phyloP scores from a whole-genome alignment of 1,140 invertebrate genomes.

The Lordiphosa stackelbergi region DNA sequence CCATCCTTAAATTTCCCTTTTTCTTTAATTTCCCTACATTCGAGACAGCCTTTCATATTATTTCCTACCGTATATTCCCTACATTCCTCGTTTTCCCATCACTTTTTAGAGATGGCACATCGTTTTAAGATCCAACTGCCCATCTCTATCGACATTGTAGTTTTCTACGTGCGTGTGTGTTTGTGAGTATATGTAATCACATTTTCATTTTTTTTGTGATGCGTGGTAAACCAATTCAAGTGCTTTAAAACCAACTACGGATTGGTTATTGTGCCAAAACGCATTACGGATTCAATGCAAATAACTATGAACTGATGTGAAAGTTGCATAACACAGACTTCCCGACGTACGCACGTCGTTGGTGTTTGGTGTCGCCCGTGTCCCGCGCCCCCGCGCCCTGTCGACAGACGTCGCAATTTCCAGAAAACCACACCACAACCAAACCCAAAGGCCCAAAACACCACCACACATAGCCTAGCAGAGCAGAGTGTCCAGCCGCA shows the following conservation, averaged over 20 bases:
- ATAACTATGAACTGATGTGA: slow-evolving; percentile 62
- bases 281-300: slow-evolving; percentile 29
- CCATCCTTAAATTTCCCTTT: too few relatives aligned
- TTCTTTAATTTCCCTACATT: too few relatives aligned
- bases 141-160: background rate
- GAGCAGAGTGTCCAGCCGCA: too few relatives aligned
- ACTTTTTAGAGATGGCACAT: too few relatives aligned
- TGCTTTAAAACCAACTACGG: slow-evolving; percentile 19
- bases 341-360: too few relatives aligned
- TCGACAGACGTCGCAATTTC: slow-evolving; percentile 57
- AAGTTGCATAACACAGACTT: slow-evolving; percentile 58
- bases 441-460: slow-evolving; percentile 18
- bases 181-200: slow-evolving; percentile 7
- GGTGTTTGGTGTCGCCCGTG: slow-evolving; percentile 39
- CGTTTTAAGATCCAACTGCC: too few relatives aligned
- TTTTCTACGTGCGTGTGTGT: background rate
- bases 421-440: slow-evolving; percentile 63
- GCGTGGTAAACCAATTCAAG: slow-evolving; percentile 27
- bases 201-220: slow-evolving; percentile 34
- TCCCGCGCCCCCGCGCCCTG: slow-evolving; percentile 27
- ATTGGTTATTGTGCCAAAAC: slow-evolving; percentile 28
- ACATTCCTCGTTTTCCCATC: too few relatives aligned
- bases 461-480: slow-evolving; percentile 21
- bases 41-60: too few relatives aligned
- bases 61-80: too few relatives aligned